phyloP scores from a whole-genome alignment of 2,113 vertebrate genomes.

The Muscicapa adusta region DNA sequence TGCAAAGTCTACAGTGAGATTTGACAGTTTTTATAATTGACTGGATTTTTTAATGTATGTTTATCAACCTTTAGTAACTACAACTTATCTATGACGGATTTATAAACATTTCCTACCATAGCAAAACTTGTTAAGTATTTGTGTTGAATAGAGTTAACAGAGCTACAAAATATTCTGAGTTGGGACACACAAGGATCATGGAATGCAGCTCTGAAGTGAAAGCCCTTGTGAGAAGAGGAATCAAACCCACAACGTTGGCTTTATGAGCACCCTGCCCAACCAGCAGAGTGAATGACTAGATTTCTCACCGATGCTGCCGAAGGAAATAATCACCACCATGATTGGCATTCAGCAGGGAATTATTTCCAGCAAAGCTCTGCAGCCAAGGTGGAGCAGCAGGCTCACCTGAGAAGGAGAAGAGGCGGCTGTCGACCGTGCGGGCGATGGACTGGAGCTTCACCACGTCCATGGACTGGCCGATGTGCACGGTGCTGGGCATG shows the following conservation, averaged over 20 bases:
- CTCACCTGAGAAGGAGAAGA: slow-evolving; percentile 94
- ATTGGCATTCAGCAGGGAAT: not conserved
- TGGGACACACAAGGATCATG: not conserved
- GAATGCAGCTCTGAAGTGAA: not conserved
- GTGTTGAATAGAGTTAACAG: not conserved
- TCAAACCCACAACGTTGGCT: not conserved
- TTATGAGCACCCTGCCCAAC: not conserved
- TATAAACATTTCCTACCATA: not conserved
- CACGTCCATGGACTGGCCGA: slow-evolving; percentile 94
- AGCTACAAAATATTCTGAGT: not conserved
- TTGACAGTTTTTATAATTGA: not conserved
- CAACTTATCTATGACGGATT: not conserved
- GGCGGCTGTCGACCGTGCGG: slow-evolving; percentile 92
- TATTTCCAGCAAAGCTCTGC: not conserved
- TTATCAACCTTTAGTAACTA: not conserved
- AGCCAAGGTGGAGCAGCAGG: accelerated
- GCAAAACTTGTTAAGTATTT: not conserved
- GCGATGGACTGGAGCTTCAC: slow-evolving; percentile 96
- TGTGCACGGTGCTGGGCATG: slow-evolving; percentile 94
- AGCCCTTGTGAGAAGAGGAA: not conserved
- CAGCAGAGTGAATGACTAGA: accelerated
- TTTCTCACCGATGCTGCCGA: accelerated
- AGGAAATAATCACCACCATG: not conserved
- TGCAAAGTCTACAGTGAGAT: not conserved
- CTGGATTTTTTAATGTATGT: not conserved